A percentile compares a stretch with the other conserved stretches of the same genome.
These are phyloP conservation scores for Boulengeromyrus knoepffleri DNA, from an alignment of 2,113 vertebrate genomes.

Conservation along the genomic window DNA sequence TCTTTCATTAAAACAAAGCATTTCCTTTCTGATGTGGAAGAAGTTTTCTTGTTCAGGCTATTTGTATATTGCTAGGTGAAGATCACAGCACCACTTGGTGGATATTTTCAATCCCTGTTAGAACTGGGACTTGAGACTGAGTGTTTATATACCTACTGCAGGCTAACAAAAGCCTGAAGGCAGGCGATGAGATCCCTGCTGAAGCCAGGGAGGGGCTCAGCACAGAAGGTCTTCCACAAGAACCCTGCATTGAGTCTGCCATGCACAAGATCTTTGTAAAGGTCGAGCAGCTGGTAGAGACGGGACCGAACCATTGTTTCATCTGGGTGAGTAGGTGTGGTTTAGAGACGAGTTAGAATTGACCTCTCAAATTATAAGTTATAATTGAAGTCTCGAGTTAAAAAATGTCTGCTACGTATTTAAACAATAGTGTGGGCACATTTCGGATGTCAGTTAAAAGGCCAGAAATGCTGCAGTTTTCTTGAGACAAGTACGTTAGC, in stretches of 20 bases:
- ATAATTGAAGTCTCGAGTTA: background rate
- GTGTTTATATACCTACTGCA: background rate
- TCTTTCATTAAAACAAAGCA: background rate
- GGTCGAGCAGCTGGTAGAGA: conserved; percentile 33
- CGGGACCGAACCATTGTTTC: conserved; percentile 32
- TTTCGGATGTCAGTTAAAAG: background rate
- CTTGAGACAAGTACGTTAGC: background rate
- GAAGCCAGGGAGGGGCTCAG: background rate
- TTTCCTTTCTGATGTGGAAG: background rate
- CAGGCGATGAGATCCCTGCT: background rate
- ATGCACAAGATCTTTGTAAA: conserved; percentile 42
- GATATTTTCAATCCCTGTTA: background rate
- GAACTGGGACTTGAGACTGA: background rate
- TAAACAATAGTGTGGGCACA: background rate
- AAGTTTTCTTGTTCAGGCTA: background rate
- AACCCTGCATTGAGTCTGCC: conserved; percentile 24
- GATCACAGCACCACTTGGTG: background rate
- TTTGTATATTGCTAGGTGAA: background rate
- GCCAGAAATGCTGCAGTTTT: background rate
- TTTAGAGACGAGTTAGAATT: background rate
- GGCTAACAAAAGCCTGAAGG: background rate
- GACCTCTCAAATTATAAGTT: too few relatives aligned
- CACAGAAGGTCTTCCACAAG: conserved; percentile 12
- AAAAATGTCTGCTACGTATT: background rate
- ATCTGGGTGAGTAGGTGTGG: conserved; percentile 41